Evolutionary conservation across 2,113 vertebrate species (phyloP).

Genomic region (Orcinus orca): DNA sequence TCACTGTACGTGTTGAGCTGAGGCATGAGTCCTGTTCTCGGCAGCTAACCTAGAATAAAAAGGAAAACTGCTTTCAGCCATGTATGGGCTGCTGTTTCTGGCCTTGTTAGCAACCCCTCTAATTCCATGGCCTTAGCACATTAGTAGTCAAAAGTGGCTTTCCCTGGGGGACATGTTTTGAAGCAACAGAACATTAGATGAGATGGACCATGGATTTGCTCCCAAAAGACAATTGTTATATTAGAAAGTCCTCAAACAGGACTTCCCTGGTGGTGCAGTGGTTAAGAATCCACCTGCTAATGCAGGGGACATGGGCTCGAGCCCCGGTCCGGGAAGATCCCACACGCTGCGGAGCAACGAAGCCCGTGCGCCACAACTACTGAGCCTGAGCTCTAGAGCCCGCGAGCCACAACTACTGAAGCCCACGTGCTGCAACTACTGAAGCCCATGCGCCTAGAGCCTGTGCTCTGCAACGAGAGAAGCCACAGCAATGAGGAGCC

Average conservation of each 20-base stretch:
- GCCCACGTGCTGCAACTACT: rapidly evolving
- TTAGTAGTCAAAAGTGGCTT: background rate
- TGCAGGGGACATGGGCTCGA: no score
- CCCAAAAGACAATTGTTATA: background rate
- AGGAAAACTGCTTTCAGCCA: background rate
- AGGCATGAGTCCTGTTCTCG: background rate
- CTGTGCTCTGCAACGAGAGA: no score
- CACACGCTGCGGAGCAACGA: no score
- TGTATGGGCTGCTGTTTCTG: background rate
- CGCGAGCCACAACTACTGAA: no score
- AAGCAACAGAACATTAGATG: background rate
- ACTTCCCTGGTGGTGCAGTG: no score
- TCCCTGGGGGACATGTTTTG: background rate
- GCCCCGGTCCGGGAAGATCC: no score
- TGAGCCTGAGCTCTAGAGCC: no score
- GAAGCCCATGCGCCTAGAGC: no score
- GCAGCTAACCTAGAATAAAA: background rate
- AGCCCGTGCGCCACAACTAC: no score
- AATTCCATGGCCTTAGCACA: background rate
- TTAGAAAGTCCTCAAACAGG: background rate
- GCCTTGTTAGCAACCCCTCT: background rate
- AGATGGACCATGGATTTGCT: background rate
- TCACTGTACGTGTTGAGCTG: background rate
- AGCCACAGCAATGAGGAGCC: no score
- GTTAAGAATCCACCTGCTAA: no score